A percentile compares a stretch with the other conserved stretches of the same genome.
Conservation (phyloP, 1,140 invertebrate species). For the Trichonephila inaurata region DNA sequence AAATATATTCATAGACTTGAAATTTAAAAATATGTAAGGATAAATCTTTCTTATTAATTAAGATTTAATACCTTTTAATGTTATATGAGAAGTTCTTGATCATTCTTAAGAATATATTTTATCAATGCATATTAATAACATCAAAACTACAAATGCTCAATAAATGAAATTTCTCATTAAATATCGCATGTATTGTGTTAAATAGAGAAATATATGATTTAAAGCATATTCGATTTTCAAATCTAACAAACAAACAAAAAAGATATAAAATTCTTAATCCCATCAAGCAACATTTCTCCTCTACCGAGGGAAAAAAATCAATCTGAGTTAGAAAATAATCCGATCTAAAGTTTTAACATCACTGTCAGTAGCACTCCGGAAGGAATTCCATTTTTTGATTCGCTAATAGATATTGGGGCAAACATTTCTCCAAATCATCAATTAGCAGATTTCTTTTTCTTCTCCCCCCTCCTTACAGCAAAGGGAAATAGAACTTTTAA, state of each 20-base stretch:
- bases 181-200: neutral
- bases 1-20: too few species aligned
- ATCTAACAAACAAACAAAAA: neutral
- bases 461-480: neutral
- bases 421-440: conserved; percentile 63
- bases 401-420: conserved; percentile 64
- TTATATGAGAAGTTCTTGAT: too few species aligned
- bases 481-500: conserved; percentile 43
- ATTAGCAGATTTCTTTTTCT: conserved; percentile 48
- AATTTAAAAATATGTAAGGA: too few species aligned
- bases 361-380: conserved; percentile 53
- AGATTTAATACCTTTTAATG: too few species aligned
- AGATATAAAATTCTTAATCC: conserved; percentile 12
- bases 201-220: neutral
- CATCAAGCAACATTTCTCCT: neutral
- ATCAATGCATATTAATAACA: too few species aligned
- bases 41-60: too few species aligned
- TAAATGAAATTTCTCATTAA: neutral
- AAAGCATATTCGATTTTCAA: neutral
- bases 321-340: conserved; percentile 51
- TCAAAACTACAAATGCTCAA: too few species aligned
- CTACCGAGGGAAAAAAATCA: conserved; percentile 5
- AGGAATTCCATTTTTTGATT: conserved; percentile 61
- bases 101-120: too few species aligned
- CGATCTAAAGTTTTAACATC: conserved; percentile 63